Base-by-base conservation (phyloP, 1,140 invertebrate species). In the Geopemphigus sp. region DNA sequence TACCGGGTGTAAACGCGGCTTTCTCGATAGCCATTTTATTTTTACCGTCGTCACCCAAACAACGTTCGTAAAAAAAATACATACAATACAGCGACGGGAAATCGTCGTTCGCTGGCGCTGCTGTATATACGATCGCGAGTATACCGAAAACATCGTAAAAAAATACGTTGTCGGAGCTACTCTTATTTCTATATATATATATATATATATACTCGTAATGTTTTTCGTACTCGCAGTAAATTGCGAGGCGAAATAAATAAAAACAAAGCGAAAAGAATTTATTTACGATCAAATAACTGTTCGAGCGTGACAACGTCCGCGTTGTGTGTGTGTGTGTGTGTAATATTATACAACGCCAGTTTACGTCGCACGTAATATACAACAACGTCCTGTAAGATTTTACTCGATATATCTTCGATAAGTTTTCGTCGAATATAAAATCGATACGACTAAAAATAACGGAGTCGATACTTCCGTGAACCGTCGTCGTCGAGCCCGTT, bases 21-120 rank as follows among this genome's bases (percentile, higher is more conserved):
- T 68, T 68, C 66, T 26, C 45, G 66, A 68, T 68, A 45, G 32
- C 32, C 32, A 66, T 68, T 68, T 68, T 68, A 68, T 68, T 68
- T 68, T 68, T 68, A 68, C 64, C 5, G n/a, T 47, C 14, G n/a
- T 10, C n/a, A 22, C 39, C 15, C 10, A 1, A 64, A 64, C 29
- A 8, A 64, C 19, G n/a, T 66, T 8, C 12, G 14, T 47, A 24
- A 47, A 15, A 4, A 17, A 22, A 8, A 22, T 32, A 68, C n/a
- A 11, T 6, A 47, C 15, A 68, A 68, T 39, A 50, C 12, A 50
- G n/a, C n/a, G n/a, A n/a, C n/a, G n/a, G n/a, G 11, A 19, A 54
- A 54, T 54, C 1, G 1, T 19, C 14, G 53, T 54, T 1, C 32
- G 53, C 19, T 14, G 5, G 12, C n/a, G 14, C 47, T 17, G 32